Percentiles rank a stretch among this genome's conserved stretches.
phyloP scores from a whole-genome alignment of 2,113 vertebrate genomes.

The Lontra canadensis region DNA sequence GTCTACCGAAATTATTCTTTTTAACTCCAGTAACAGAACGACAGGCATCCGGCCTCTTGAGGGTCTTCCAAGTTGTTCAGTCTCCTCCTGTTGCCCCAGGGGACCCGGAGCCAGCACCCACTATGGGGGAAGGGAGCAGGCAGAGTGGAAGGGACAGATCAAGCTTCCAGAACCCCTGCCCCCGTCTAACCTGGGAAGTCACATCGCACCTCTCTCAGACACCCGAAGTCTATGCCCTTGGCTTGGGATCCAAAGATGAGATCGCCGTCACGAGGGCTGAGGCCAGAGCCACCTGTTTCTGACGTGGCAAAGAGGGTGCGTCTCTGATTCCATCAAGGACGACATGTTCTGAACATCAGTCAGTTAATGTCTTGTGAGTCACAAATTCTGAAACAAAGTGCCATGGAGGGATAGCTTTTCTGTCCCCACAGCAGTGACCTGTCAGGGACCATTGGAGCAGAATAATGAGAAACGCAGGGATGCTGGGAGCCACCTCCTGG shows the following conservation, averaged over 20 bases:
- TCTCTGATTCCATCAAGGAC: fast-evolving
- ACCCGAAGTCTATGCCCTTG: fast-evolving
- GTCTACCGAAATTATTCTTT: not conserved
- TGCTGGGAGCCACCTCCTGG: fast-evolving
- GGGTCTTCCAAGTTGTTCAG: fast-evolving
- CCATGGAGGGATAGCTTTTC: not conserved
- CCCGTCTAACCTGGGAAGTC: fast-evolving
- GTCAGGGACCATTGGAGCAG: not conserved
- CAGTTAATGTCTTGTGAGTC: not conserved
- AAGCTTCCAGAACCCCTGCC: not conserved
- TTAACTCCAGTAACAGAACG: fast-evolving
- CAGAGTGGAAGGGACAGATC: fast-evolving
- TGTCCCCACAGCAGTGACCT: not conserved
- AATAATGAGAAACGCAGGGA: not conserved
- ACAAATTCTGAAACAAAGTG: not conserved
- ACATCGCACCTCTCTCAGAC: fast-evolving
- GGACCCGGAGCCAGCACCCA: fast-evolving
- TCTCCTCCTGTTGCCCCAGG: fast-evolving
- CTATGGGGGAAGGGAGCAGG: not conserved
- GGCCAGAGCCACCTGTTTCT: too few species aligned
- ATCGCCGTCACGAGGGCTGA: fast-evolving
- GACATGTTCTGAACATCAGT: fast-evolving
- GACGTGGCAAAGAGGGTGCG: fast-evolving
- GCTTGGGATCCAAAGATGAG: not conserved
- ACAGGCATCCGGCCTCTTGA: fast-evolving